Evolutionary conservation across 2,797 vertebrate species (phyloP).

Genomic region (Melanotaenia trifasciata): DNA sequence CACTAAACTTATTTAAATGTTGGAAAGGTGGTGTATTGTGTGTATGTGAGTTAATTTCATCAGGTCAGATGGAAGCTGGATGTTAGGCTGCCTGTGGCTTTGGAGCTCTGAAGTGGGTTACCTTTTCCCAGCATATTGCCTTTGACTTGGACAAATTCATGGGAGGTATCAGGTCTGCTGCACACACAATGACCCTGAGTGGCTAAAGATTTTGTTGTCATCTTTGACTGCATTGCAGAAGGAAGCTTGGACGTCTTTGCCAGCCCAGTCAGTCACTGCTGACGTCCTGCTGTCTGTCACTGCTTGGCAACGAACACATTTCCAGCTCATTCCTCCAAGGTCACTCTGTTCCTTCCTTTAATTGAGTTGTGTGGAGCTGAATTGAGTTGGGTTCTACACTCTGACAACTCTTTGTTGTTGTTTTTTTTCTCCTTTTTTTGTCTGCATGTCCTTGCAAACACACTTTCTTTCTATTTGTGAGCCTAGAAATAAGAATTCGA

Average conservation of each 20-base stretch:
- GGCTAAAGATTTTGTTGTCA: conserved; percentile 41
- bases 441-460: conserved; percentile 2
- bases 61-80: conserved; percentile 1
- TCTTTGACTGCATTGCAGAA: conserved; percentile 64
- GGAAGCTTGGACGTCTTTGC: conserved; percentile 25
- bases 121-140: conserved; percentile 39
- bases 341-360: conserved; percentile 48
- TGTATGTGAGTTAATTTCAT: conserved; percentile 16
- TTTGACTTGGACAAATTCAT: conserved; percentile 21
- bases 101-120: conserved; percentile 12
- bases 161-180: conserved; percentile 9
- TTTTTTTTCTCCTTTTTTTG: background rate
- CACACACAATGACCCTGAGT: conserved; percentile 10
- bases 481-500: background rate
- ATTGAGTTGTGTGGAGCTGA: conserved; percentile 53
- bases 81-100: background rate
- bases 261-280: conserved; percentile 26
- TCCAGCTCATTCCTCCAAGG: conserved; percentile 51
- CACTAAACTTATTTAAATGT: background rate
- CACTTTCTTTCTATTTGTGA: background rate
- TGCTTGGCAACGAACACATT: conserved; percentile 51
- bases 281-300: conserved; percentile 48
- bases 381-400: conserved; percentile 47
- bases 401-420: background rate
- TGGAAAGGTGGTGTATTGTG: background rate